phyloP scores from a whole-genome alignment of 2,113 vertebrate species.

The Dasypus novemcinctus region DNA sequence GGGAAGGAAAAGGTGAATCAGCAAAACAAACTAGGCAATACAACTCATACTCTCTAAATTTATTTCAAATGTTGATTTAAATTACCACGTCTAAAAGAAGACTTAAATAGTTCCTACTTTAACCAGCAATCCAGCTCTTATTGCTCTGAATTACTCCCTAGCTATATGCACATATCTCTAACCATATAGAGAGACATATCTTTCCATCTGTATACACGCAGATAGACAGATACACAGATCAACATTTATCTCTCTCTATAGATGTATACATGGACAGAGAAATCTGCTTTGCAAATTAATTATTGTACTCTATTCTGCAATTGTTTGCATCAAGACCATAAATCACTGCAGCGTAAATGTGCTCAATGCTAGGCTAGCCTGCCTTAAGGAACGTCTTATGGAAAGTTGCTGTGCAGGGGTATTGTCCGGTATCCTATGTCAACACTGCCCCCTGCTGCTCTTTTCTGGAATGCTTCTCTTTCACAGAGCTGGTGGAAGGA shows the following conservation, averaged over 20 bases:
- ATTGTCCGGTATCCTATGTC: fast-evolving
- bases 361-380: too few species aligned
- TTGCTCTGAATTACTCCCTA: background rate
- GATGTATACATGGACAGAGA: background rate
- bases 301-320: fast-evolving
- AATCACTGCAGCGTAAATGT: too few species aligned
- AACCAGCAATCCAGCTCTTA: fast-evolving
- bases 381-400: too few species aligned
- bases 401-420: background rate
- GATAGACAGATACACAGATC: background rate
- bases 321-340: fast-evolving
- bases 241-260: too few species aligned
- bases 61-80: background rate
- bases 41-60: background rate
- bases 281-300: fast-evolving
- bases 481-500: background rate
- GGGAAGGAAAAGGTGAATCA: background rate
- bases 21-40: background rate
- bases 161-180: background rate
- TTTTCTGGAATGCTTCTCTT: fast-evolving
- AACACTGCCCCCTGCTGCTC: slow-evolving; percentile 24
- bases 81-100: background rate
- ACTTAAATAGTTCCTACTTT: background rate
- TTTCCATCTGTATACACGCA: too few species aligned
- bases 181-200: background rate